Conservation (phyloP, 2,797 vertebrate species). For the Acipenser ruthenus region DNA sequence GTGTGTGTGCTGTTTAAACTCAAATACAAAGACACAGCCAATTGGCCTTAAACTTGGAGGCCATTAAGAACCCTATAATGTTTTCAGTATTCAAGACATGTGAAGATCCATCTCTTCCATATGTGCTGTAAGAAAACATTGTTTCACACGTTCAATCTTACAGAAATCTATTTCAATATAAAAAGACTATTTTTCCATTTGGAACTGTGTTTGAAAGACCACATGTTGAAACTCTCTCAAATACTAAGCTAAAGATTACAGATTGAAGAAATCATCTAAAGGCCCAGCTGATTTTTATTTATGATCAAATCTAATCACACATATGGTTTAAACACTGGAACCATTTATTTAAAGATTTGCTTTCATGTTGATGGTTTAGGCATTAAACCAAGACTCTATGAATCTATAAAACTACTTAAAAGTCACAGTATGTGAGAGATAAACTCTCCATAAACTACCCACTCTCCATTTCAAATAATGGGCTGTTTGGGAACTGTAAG, state of each 20-base stretch:
- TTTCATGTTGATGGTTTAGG: constrained; percentile 24
- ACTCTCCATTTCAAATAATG: too few relatives aligned
- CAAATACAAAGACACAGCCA: too few relatives aligned
- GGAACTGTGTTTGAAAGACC: constrained; percentile 17
- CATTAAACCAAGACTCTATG: constrained; percentile 21
- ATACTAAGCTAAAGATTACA: constrained; percentile 1
- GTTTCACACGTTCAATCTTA: not conserved
- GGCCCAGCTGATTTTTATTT: constrained; percentile 5
- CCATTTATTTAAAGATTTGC: constrained; percentile 20
- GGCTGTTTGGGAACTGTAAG: too few relatives aligned
- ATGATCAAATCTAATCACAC: not conserved
- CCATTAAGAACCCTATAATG: too few relatives aligned
- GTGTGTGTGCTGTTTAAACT: too few relatives aligned
- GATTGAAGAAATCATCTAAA: constrained; percentile 6
- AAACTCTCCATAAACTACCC: too few relatives aligned
- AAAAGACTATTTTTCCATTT: constrained; percentile 4
- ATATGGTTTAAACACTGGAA: constrained; percentile 12
- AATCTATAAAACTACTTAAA: constrained; percentile 17
- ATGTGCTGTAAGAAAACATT: constrained; percentile 6
- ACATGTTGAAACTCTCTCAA: constrained; percentile 16
- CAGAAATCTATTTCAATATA: constrained; percentile 9
- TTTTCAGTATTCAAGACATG: constrained; percentile 17
- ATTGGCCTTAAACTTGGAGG: too few relatives aligned
- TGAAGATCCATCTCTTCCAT: constrained; percentile 17
- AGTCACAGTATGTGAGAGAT: too few relatives aligned